Base-by-base conservation (phyloP, 2,888 invertebrate species). In the Electrophaes corylata region DNA sequence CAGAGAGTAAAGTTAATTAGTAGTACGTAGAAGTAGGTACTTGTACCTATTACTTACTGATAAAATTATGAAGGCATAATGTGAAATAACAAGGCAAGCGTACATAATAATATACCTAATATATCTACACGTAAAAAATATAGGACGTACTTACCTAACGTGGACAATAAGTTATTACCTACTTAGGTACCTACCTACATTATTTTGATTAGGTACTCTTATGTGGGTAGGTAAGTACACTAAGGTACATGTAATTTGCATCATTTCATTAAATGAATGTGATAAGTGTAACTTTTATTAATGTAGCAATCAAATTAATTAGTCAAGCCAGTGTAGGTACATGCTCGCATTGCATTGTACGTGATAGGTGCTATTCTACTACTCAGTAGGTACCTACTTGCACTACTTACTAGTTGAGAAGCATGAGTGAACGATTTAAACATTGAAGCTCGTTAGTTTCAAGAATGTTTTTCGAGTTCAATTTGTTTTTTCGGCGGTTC, bases 401-500 rank as follows among this genome's bases (percentile, higher is more conserved):
- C 12, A 11, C 12, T 4, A 53, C 20, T n/a, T 18, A 46, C 14
- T 44, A 50, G 29, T 35, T 40, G 20, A 49, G 48, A 57, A 48
- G 66, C 67, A 69, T 62, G 66, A 65, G 66, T 63, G 64, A 73
- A 80, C 78, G 76, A 75, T 78, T 79, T 62, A 81, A 81, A 78
- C 76, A 79, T 80, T 66, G 73, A 57, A 58, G 63, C 75, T 81
- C 78, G 79, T 83, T 81, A 81, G 75, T 53, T 62, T 58, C 31
- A 57, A 66, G 65, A 60, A 66, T 66, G 70, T 64, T 72, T 70
- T 68, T 69, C 61, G 72, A 66, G 64, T 76, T 70, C 78, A 81
- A 86, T 85, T 86, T 84, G 83, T 81, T 86, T 87, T 86, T 86
- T 82, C 75, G 76, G 72, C 75, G 73, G 71, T 72, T 53, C 66